Conservation (phyloP, 53 echinoderm and acorn worm species). For the Echinometra lucunter region DNA sequence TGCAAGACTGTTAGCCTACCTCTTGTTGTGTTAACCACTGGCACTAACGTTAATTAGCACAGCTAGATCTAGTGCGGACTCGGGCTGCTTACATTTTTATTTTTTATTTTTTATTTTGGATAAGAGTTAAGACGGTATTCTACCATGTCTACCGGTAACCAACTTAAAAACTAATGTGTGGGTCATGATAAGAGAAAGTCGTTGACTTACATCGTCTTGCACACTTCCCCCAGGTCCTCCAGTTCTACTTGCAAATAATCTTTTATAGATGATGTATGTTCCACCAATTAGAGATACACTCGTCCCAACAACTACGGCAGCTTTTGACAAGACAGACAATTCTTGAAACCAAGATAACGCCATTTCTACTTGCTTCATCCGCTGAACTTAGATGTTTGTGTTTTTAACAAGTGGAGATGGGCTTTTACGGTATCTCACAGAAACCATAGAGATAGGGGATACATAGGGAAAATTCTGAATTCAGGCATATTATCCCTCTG, state of each 20-base stretch:
- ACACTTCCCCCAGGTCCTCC: constrained; percentile 1
- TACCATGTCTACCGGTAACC: background rate
- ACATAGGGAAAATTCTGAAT: too few relatives aligned
- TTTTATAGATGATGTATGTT: constrained; percentile 56
- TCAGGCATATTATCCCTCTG: too few relatives aligned
- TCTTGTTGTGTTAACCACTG: too few relatives aligned
- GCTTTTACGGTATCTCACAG: background rate
- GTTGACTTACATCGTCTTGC: background rate
- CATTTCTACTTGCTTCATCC: background rate
- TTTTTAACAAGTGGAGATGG: too few relatives aligned
- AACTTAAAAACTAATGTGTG: background rate
- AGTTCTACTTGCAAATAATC: background rate
- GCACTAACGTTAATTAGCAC: too few relatives aligned
- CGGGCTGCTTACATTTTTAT: too few relatives aligned
- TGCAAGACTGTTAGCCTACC: too few relatives aligned
- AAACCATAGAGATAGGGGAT: background rate
- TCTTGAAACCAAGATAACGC: constrained; percentile 71
- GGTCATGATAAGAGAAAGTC: background rate
- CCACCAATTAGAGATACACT: constrained; percentile 76
- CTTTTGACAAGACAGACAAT: constrained; percentile 74
- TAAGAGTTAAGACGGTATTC: too few relatives aligned
- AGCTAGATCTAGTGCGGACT: too few relatives aligned
- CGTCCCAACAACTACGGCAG: constrained; percentile 78
- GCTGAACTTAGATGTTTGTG: background rate
- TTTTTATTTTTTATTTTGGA: too few relatives aligned